A percentile compares a stretch with the other conserved stretches of the same genome.
Conservation (phyloP, 2,113 vertebrate genomes). For the Orthonyx spaldingii region DNA sequence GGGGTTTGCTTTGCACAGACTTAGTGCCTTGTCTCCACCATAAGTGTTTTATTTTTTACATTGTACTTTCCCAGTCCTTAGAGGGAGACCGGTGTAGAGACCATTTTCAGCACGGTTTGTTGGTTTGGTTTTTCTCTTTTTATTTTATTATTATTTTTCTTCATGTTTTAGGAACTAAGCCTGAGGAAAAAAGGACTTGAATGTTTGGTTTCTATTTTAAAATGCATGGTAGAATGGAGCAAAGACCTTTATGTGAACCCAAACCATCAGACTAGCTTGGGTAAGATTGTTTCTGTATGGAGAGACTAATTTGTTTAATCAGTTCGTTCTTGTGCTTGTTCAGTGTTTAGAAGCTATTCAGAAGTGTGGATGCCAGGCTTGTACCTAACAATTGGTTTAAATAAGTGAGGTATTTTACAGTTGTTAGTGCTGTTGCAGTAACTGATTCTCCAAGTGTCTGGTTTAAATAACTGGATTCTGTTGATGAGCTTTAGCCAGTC, state of each 20-base stretch:
- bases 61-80: background rate
- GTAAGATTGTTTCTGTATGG: slow-evolving; percentile 68
- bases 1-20: background rate
- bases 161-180: slow-evolving; percentile 83
- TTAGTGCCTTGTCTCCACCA: background rate
- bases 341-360: background rate
- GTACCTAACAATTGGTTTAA: background rate
- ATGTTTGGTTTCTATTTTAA: slow-evolving; percentile 95
- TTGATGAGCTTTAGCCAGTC: background rate
- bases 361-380: background rate
- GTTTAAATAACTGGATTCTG: background rate
- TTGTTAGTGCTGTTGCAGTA: background rate
- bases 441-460: background rate
- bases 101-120: background rate
- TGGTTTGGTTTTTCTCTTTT: background rate
- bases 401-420: background rate
- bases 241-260: slow-evolving; percentile 97
- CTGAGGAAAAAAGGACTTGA: slow-evolving; percentile 96
- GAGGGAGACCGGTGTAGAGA: background rate
- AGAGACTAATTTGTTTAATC: background rate
- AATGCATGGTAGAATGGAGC: slow-evolving; percentile 99
- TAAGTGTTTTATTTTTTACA: background rate
- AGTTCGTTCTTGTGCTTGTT: background rate
- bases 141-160: background rate
- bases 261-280: slow-evolving; percentile 89